Evolutionary conservation across 2,888 invertebrate genomes (phyloP).

Genomic region (Selenia dentaria): DNA sequence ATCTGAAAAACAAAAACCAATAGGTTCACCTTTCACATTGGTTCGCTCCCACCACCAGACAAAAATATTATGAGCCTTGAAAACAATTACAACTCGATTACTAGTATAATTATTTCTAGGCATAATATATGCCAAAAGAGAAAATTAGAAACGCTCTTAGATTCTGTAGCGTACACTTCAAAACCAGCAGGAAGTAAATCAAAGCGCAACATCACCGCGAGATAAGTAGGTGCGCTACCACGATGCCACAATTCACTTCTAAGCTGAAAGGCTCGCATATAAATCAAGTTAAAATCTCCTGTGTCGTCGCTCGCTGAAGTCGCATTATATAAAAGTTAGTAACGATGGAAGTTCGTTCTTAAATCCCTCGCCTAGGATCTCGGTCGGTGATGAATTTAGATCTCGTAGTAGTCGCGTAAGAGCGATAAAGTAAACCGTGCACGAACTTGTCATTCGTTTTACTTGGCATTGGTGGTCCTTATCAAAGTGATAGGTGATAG

Average conservation of each 20-base stretch:
- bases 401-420: slow-evolving; percentile 29
- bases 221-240: slow-evolving; percentile 23
- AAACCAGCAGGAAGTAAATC: slow-evolving; percentile 22
- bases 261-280: slow-evolving; percentile 42
- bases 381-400: slow-evolving; percentile 52
- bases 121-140: too few relatives aligned
- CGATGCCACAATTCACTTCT: slow-evolving; percentile 32
- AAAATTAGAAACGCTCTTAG: too few relatives aligned
- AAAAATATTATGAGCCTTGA: too few relatives aligned
- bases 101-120: too few relatives aligned
- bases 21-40: too few relatives aligned
- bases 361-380: slow-evolving; percentile 48
- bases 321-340: slow-evolving; percentile 68
- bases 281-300: slow-evolving; percentile 63
- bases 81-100: too few relatives aligned
- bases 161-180: slow-evolving; percentile 1
- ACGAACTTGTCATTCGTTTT: slow-evolving; percentile 30
- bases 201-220: slow-evolving; percentile 13
- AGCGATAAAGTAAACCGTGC: slow-evolving; percentile 27
- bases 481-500: slow-evolving; percentile 12
- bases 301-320: slow-evolving; percentile 52
- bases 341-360: slow-evolving; percentile 68
- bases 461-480: slow-evolving; percentile 15
- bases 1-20: too few relatives aligned
- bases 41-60: too few relatives aligned